Base-by-base conservation (phyloP, 2,888 invertebrate species). In the Pristionchus mayeri region DNA sequence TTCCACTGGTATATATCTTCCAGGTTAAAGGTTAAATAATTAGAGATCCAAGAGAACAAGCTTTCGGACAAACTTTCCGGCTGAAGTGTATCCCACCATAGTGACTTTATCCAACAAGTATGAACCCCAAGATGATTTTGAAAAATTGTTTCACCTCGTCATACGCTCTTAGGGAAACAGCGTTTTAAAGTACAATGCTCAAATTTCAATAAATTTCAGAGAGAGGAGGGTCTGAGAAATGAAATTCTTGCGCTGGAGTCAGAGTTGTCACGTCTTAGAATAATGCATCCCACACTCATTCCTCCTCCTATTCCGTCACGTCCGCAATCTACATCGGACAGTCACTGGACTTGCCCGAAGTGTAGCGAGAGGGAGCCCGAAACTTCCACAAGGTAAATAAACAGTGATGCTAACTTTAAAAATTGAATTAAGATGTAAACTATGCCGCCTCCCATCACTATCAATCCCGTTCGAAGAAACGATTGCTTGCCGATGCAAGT, bases 291-390 rank as follows among this genome's bases (percentile, higher is more conserved):
- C 7, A 54, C 52, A 16, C 52, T 79, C 4, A 13, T 52, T 9
- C 79, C 79, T 54, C 79, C 79, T 34, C 79, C 79, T 16, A 79
- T 79, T 54, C 79, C 79, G 18, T 24, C 24, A 21, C 79, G 79
- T 34, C 79, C 79, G 9, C 52, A 79, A 34, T 79, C 79, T 3
- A 52, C 30, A 30, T 79, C 79, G 1, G 54, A 79, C n/a, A 79
- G 34, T 3, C n/a, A 50, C 16, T 78, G 79, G 79, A 79, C 34
- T 11, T 79, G 79, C 24, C 54, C 54, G 48, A 79, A 79, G 24
- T 79, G 79, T 34, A 54, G 79, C 13, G 78, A 78, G 52, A 11
- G 50, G 16, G 54, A 79, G 27, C 79, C 54, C 1, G 79, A 79
- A 7, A 37, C 54, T 7, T 54, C 79, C 3, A 48, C 76, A 18